Evolutionary conservation across 2,888 invertebrate species (phyloP).

Genomic region (Caenorhabditis sp.): DNA sequence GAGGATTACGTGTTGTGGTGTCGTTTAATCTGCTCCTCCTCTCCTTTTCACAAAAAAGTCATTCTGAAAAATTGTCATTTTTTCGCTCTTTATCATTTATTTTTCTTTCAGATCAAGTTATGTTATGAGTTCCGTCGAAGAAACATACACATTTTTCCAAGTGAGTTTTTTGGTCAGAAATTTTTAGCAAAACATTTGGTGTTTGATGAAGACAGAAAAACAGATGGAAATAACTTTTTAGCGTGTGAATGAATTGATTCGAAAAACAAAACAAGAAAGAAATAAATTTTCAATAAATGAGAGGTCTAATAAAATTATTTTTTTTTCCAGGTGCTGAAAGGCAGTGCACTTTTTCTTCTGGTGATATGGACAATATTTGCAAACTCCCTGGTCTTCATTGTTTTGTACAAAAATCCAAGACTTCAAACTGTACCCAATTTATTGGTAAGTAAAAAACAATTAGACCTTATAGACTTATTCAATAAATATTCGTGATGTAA

Average conservation of each 20-base stretch:
- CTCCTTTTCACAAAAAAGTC: neutral
- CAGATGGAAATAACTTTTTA: too few relatives aligned
- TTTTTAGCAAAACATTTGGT: neutral
- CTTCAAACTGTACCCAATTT: constrained; percentile 73
- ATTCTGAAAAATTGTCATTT: neutral
- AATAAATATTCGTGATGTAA: too few relatives aligned
- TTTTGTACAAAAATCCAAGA: constrained; percentile 70
- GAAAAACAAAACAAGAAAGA: neutral
- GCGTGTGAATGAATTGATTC: too few relatives aligned
- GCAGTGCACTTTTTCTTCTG: constrained; percentile 65
- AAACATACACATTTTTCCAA: constrained; percentile 51
- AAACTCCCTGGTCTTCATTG: constrained; percentile 70
- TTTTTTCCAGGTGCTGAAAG: constrained; percentile 57
- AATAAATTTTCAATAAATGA: too few relatives aligned
- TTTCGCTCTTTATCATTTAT: neutral
- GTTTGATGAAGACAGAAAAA: too few relatives aligned
- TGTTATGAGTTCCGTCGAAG: constrained; percentile 50
- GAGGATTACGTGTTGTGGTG: constrained; percentile 7
- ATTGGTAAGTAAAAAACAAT: constrained; percentile 63
- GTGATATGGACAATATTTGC: constrained; percentile 70
- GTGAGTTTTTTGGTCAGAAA: constrained; percentile 28
- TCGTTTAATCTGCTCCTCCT: neutral
- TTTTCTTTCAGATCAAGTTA: constrained; percentile 51
- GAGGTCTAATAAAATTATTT: too few relatives aligned
- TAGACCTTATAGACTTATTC: too few relatives aligned